A percentile compares a stretch with the other conserved stretches of the same genome.
phyloP scores from a whole-genome alignment of 2,888 invertebrate species.

The Plebejus melissa region DNA sequence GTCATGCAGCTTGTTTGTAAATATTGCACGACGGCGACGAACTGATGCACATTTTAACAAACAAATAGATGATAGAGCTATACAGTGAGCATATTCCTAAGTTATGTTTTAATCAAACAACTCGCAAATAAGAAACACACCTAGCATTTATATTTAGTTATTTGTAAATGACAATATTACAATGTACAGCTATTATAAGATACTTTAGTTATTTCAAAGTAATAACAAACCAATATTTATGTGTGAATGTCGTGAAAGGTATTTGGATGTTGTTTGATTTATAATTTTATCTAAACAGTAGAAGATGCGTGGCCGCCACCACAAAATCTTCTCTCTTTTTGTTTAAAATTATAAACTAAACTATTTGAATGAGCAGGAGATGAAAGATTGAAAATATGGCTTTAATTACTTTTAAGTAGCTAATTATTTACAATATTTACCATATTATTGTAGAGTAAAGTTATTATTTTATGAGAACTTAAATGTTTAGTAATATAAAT shows the following conservation, averaged over 20 bases:
- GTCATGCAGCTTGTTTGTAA: conserved; percentile 35
- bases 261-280: conserved; percentile 38
- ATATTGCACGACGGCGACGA: conserved; percentile 2
- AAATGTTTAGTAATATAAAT: too few relatives aligned
- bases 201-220: conserved; percentile 16
- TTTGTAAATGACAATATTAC: too few relatives aligned
- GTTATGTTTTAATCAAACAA: background rate
- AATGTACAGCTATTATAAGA: background rate
- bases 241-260: conserved; percentile 27
- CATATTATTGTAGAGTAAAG: background rate
- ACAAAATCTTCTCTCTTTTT: conserved; percentile 53
- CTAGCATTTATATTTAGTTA: background rate
- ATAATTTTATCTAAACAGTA: conserved; percentile 51
- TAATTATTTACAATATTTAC: background rate
- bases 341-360: conserved; percentile 38
- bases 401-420: conserved; percentile 29
- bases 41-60: conserved; percentile 17
- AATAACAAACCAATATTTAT: conserved; percentile 15
- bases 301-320: conserved; percentile 70
- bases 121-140: background rate
- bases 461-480: background rate
- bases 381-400: background rate
- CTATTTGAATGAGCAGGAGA: background rate
- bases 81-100: background rate
- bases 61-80: background rate